Percentiles rank a stretch among this genome's conserved stretches.
phyloP scores from a whole-genome alignment of 1,140 invertebrate species.

The Rhopalosiphum padi region DNA sequence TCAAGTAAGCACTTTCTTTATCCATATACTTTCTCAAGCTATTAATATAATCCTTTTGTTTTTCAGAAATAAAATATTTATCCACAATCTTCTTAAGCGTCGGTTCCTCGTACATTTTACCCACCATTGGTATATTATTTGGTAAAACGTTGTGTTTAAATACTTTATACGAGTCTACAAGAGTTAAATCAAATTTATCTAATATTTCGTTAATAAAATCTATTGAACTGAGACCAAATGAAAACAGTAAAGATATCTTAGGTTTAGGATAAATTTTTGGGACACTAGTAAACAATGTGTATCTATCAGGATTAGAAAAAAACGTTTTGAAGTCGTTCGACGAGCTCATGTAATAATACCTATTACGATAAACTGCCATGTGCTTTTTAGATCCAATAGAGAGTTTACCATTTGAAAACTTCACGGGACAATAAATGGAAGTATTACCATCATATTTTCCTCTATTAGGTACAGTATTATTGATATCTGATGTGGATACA shows the following conservation, averaged over 20 bases:
- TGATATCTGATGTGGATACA: not conserved
- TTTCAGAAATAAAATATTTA: not conserved
- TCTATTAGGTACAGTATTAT: not conserved
- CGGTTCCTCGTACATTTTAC: slow-evolving; percentile 41
- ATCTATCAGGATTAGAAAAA: not conserved
- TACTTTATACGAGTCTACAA: not conserved
- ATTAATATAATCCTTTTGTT: not conserved
- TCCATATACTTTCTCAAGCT: not conserved
- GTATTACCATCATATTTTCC: slow-evolving; percentile 16
- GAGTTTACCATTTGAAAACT: not conserved
- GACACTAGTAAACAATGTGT: not conserved
- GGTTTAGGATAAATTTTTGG: not conserved
- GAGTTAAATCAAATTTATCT: not conserved
- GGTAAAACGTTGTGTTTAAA: slow-evolving; percentile 25
- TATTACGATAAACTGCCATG: slow-evolving; percentile 29
- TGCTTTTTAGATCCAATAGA: not conserved
- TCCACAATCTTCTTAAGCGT: not conserved
- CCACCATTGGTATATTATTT: not conserved
- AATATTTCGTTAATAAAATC: not conserved
- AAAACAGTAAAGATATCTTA: not conserved
- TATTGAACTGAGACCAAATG: not conserved
- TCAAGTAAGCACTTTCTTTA: not conserved
- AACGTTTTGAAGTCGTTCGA: not conserved
- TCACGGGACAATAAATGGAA: slow-evolving; percentile 37
- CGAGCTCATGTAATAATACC: slow-evolving; percentile 43